These are phyloP conservation scores for Brachionichthys hirsutus DNA, from an alignment of 2,113 vertebrate species.

Conservation along the genomic window DNA sequence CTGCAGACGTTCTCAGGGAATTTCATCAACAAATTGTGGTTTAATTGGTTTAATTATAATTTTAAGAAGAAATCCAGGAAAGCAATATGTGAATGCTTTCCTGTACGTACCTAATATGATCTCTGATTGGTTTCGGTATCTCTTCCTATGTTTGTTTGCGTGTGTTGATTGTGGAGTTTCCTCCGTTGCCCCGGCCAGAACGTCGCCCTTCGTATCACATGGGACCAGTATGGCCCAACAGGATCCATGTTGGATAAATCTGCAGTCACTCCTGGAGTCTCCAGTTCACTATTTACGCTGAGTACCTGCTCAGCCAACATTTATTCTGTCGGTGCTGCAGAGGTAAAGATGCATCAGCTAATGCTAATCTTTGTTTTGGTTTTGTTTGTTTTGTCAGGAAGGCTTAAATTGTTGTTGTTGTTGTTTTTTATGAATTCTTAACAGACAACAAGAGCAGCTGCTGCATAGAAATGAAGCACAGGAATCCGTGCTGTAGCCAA, in stretches of 20 bases:
- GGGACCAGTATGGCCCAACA: constrained; percentile 87
- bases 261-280: constrained; percentile 83
- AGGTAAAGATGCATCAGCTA: constrained; percentile 37
- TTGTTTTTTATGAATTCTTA: constrained; percentile 17
- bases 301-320: constrained; percentile 89
- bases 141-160: constrained; percentile 21
- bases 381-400: constrained; percentile 16
- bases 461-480: constrained; percentile 1
- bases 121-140: constrained; percentile 34
- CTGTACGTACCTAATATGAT: constrained; percentile 10
- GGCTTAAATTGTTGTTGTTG: too few relatives aligned
- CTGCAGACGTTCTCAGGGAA: constrained; percentile 3
- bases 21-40: neutral
- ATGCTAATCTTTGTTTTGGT: neutral
- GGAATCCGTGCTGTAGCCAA: constrained; percentile 14
- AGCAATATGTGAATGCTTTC: neutral
- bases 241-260: constrained; percentile 81
- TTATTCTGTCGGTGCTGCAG: constrained; percentile 60
- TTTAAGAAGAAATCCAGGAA: neutral
- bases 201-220: constrained; percentile 60
- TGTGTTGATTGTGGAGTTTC: constrained; percentile 48
- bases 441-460: constrained; percentile 11
- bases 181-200: constrained; percentile 52
- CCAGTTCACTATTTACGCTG: constrained; percentile 74
- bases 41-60: neutral